A percentile compares a stretch with the other conserved stretches of the same genome.
Evolutionary conservation across 2,797 vertebrate genomes (phyloP).

Genomic region (Argyrosomus regius): DNA sequence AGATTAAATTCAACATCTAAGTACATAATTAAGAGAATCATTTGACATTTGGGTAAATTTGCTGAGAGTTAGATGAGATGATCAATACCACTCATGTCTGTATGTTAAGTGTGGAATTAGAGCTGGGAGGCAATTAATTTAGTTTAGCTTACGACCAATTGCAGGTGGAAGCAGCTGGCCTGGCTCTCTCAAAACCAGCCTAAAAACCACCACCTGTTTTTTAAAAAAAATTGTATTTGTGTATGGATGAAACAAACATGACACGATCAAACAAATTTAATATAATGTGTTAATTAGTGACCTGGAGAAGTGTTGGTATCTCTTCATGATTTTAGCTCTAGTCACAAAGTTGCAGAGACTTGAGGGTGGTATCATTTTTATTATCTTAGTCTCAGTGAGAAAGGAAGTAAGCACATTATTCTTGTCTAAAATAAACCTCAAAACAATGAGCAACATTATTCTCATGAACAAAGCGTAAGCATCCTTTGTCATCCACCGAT

Average conservation of each 20-base stretch:
- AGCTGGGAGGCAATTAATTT: background rate
- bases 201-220: background rate
- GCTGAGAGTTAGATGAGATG: background rate
- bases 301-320: background rate
- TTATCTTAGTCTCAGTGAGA: background rate
- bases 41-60: background rate
- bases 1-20: constrained; percentile 5
- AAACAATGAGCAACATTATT: background rate
- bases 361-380: too few relatives aligned
- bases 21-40: background rate
- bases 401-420: background rate
- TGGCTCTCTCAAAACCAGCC: background rate
- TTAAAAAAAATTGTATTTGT: background rate
- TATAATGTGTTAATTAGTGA: background rate
- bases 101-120: background rate
- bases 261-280: background rate
- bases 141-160: background rate
- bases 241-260: background rate
- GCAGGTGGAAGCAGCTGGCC: background rate
- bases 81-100: background rate
- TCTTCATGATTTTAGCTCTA: background rate
- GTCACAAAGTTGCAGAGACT: background rate
- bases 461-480: background rate
- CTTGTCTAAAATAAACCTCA: background rate
- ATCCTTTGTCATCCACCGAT: background rate